Base-by-base conservation (phyloP, 2,113 vertebrate genomes). In the Haemorhous mexicanus region DNA sequence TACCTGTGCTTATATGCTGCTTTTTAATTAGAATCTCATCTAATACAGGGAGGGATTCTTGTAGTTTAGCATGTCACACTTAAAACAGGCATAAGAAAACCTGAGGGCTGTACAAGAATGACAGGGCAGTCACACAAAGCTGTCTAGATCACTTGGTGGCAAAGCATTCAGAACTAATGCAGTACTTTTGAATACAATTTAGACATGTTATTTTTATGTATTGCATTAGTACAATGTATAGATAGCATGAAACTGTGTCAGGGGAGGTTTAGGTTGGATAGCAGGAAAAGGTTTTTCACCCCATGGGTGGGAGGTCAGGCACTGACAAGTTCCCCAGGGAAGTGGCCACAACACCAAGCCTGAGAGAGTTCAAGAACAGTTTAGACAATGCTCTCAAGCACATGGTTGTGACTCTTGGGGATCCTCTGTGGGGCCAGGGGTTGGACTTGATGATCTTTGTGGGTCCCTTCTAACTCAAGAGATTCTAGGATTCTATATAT, bases 241-340 rank as follows among this genome's bases (percentile, higher is more conserved):
- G 10, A 49, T 35, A 85, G n/a, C 47, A 33, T 49, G 30, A 68
- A 69, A n/a, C 14, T 49, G 12, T 24, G 21, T 41, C 16, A 28
- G 24, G 20, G 21, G n/a, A 62, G 21, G 21, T 62, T 76, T 35
- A 43, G 24, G 9, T 1, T 35, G 41, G 17, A 41, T 35, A 47
- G 41, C 10, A 47, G 41, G 30, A 41, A 61, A 46, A 28, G 26
- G 16, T 75, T 82, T 28, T 30, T 82, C 11, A 26, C 11, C 16
- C 13, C 3, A 9, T 7, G 13, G 7, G 1, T 6, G 3, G 9
- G 6, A 62, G 39, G 21, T 35, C 43, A 30, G 41, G 21, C 10
- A 6, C 55, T 47, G n/a, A 41, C 20, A 35, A 11, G 24, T 39
- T 89, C 14, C 62, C 11, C n/a, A 47, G 26, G 30, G 47, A 10